Evolutionary conservation across 2,113 vertebrate genomes (phyloP).

Genomic region (Prionailurus bengalensis): DNA sequence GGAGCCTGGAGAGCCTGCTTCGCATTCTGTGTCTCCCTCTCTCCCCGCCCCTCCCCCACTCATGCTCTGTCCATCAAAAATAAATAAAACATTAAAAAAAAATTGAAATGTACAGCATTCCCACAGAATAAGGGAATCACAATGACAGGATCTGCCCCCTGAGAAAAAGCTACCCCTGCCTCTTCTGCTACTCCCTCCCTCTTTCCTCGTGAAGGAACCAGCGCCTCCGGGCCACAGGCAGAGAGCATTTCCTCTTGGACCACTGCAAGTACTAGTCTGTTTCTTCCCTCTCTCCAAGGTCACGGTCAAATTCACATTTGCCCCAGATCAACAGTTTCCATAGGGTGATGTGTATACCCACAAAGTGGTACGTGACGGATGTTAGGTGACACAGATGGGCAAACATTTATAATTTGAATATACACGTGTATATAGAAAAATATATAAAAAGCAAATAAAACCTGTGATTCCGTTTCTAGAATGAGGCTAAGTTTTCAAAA

Average conservation of each 20-base stretch:
- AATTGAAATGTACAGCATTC: not conserved
- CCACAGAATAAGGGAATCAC: not conserved
- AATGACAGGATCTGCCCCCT: not conserved
- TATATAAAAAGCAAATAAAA: not conserved
- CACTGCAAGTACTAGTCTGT: not conserved
- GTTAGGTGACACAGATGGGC: fast-evolving
- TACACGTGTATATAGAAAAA: not conserved
- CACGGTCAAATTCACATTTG: not conserved
- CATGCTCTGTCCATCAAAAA: too few species aligned
- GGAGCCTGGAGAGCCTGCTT: too few species aligned
- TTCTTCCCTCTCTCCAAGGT: not conserved
- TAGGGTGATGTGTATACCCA: not conserved
- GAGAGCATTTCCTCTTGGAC: not conserved
- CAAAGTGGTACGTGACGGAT: not conserved
- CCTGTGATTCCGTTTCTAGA: not conserved
- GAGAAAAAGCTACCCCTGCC: not conserved
- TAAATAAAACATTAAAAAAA: too few species aligned
- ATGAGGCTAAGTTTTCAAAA: not conserved
- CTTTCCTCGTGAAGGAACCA: not conserved
- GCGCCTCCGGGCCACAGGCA: not conserved
- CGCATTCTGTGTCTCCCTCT: too few species aligned
- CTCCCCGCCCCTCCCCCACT: too few species aligned
- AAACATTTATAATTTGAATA: not conserved
- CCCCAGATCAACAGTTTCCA: not conserved
- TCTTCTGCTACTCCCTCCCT: not conserved